Evolutionary conservation across 2,113 vertebrate genomes (phyloP).

Genomic region (Pimephales promelas): DNA sequence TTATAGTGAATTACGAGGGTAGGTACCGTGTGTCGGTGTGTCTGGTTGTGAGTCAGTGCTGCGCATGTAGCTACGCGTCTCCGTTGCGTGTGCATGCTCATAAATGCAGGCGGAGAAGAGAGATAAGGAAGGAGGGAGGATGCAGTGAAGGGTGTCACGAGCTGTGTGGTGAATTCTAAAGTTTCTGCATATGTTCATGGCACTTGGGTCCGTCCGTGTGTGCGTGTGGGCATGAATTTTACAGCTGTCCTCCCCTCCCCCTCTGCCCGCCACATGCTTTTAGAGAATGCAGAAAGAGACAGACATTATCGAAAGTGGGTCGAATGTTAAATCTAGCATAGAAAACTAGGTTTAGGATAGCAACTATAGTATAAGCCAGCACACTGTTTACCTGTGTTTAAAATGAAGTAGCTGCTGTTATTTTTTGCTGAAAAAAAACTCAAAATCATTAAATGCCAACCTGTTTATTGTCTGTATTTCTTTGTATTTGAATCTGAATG

Average conservation of each 20-base stretch:
- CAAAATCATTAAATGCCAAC: not conserved
- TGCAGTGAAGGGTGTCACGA: slow-evolving; percentile 19
- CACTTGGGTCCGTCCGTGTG: not conserved
- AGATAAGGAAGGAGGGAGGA: slow-evolving; percentile 9
- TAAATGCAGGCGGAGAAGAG: slow-evolving; percentile 18
- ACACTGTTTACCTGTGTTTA: not conserved
- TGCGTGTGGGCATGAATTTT: slow-evolving; percentile 31
- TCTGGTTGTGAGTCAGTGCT: slow-evolving; percentile 39
- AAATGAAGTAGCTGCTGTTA: not conserved
- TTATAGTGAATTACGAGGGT: slow-evolving; percentile 78
- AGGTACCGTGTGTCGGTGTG: slow-evolving; percentile 62
- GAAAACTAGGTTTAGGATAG: not conserved
- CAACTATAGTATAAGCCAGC: not conserved
- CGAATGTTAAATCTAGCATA: not conserved
- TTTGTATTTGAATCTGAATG: slow-evolving; percentile 16
- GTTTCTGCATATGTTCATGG: slow-evolving; percentile 49
- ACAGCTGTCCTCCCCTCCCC: slow-evolving; percentile 45
- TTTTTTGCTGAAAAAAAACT: not conserved
- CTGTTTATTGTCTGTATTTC: not conserved
- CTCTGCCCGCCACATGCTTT: slow-evolving; percentile 38
- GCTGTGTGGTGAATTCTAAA: slow-evolving; percentile 44
- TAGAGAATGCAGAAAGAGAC: slow-evolving; percentile 42
- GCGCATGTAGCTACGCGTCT: slow-evolving; percentile 39
- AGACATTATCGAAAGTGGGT: slow-evolving; percentile 31
- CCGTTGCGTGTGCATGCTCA: slow-evolving; percentile 45